These are phyloP conservation scores for Corythoichthys intestinalis DNA, from an alignment of 2,113 vertebrate genomes.

Conservation along the genomic window DNA sequence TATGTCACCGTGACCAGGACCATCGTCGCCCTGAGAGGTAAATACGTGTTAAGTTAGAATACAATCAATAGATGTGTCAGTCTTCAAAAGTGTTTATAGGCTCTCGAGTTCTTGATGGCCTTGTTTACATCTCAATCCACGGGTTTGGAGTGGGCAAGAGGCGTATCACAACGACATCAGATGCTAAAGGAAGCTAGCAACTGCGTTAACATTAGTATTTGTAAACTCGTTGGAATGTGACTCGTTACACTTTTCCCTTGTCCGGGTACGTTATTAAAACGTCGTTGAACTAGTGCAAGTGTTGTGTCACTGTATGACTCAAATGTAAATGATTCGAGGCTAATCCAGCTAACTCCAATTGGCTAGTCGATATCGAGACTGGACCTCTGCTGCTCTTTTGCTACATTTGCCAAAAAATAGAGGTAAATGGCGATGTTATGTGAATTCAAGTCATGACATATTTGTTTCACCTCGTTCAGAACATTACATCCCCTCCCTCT, in stretches of 20 bases:
- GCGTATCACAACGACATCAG: slow-evolving; percentile 30
- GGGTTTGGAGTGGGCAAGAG: slow-evolving; percentile 61
- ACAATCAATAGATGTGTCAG: background rate
- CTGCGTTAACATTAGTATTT: background rate
- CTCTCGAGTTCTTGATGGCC: slow-evolving; percentile 52
- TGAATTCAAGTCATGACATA: background rate
- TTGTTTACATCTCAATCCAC: slow-evolving; percentile 79
- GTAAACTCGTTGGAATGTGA: background rate
- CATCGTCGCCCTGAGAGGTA: slow-evolving; percentile 51
- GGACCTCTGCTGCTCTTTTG: slow-evolving; percentile 1
- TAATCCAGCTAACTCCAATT: slow-evolving; percentile 53
- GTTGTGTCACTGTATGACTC: background rate
- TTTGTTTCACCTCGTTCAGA: background rate
- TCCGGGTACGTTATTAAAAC: background rate
- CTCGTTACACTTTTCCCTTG: background rate
- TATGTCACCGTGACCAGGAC: slow-evolving; percentile 18
- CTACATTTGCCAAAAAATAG: background rate
- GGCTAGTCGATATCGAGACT: slow-evolving; percentile 16
- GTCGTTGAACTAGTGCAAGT: background rate
- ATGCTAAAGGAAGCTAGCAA: slow-evolving; percentile 18
- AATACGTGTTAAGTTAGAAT: slow-evolving; percentile 20
- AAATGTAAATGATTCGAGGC: slow-evolving; percentile 21
- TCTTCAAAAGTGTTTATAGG: slow-evolving; percentile 13
- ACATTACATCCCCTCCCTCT: background rate
- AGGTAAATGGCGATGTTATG: background rate